phyloP scores from a whole-genome alignment of 2,113 vertebrate species.

The Phaetusa simplex region DNA sequence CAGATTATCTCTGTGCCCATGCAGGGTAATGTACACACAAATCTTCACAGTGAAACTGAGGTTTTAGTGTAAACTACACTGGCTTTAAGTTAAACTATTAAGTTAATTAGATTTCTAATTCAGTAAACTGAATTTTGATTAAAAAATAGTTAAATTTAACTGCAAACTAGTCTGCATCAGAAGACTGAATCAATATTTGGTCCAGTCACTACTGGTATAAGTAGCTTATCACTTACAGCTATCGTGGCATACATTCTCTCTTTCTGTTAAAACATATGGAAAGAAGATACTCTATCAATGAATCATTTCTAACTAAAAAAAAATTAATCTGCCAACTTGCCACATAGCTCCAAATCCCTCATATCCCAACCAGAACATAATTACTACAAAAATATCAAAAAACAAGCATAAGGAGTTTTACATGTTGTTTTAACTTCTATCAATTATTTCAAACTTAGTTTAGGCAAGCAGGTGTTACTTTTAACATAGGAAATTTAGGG shows the following conservation, averaged over 20 bases:
- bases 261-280: neutral
- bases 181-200: conserved; percentile 1
- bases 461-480: neutral
- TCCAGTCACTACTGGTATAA: neutral
- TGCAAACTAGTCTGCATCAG: neutral
- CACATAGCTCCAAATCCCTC: neutral
- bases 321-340: neutral
- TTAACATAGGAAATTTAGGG: neutral
- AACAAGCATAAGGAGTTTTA: neutral
- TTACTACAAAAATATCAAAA: neutral
- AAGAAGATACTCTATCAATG: neutral
- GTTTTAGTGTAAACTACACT: neutral
- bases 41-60: neutral
- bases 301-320: neutral
- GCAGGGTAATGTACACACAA: neutral
- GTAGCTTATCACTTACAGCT: neutral
- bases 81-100: neutral
- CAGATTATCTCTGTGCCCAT: neutral
- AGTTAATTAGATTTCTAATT: neutral
- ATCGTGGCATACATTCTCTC: neutral
- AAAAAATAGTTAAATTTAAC: neutral
- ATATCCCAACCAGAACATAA: neutral
- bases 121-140: neutral
- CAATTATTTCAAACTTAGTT: neutral
- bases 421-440: neutral